A percentile compares a stretch with the other conserved stretches of the same genome.
phyloP scores from a whole-genome alignment of 2,797 vertebrate genomes.

The Lophura swinhoii region DNA sequence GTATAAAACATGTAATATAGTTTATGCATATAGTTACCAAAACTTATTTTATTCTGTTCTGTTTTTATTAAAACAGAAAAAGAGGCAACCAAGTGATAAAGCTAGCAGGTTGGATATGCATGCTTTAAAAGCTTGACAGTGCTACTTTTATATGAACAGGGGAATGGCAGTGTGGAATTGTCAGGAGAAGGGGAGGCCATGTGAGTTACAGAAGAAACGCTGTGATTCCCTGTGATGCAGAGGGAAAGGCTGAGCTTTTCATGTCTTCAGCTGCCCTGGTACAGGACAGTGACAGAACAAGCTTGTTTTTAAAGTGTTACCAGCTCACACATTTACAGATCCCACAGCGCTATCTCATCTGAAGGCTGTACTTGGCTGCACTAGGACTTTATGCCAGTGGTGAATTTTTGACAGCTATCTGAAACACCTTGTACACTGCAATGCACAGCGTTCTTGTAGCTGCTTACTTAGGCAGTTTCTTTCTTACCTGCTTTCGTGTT shows the following conservation, averaged over 20 bases:
- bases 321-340: neutral
- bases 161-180: neutral
- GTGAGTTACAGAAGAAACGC: neutral
- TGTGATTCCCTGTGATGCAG: neutral
- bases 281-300: neutral
- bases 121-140: neutral
- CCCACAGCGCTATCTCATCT: neutral
- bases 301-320: neutral
- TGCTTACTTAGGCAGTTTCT: neutral
- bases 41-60: neutral
- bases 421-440: neutral
- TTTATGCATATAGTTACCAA: neutral
- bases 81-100: too few species aligned
- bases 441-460: neutral
- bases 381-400: neutral
- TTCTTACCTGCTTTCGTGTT: neutral
- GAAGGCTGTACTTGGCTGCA: neutral
- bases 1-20: too few species aligned
- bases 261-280: neutral
- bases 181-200: neutral
- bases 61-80: neutral
- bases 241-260: neutral
- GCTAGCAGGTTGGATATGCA: too few species aligned
- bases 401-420: neutral
- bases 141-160: neutral